Evolutionary conservation across 1,140 invertebrate species (phyloP).

Genomic region (Glossosoma conforme): DNA sequence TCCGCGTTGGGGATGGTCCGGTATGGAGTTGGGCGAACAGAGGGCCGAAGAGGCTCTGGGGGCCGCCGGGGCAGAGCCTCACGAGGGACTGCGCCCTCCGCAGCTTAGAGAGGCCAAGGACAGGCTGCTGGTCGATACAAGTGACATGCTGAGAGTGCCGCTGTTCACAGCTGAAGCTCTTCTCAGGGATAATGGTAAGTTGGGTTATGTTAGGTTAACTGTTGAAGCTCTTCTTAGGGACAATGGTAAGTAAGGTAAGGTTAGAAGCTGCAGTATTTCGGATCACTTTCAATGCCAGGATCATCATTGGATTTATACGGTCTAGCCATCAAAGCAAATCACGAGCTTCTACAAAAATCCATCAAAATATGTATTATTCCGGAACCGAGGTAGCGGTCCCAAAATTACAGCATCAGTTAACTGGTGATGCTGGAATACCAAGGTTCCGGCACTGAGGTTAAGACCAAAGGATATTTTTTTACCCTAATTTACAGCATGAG

Average conservation of each 20-base stretch:
- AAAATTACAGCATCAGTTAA: too few relatives aligned
- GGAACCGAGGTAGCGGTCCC: too few relatives aligned
- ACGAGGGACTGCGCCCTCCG: conserved; percentile 61
- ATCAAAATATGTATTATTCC: too few relatives aligned
- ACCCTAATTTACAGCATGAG: too few relatives aligned
- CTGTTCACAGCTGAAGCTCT: conserved; percentile 70
- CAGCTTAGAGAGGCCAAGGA: conserved; percentile 74
- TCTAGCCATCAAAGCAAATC: too few relatives aligned
- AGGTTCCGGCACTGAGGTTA: too few relatives aligned
- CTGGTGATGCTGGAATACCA: too few relatives aligned
- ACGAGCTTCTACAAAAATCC: too few relatives aligned
- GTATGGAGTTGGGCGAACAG: conserved; percentile 20
- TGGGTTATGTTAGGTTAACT: too few relatives aligned
- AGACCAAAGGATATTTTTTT: too few relatives aligned
- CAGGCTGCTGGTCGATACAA: conserved; percentile 66
- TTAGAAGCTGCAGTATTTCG: too few relatives aligned
- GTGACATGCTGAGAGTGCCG: conserved; percentile 69
- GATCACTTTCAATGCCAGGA: too few relatives aligned
- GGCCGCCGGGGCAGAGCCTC: conserved; percentile 49
- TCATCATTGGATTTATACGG: background rate
- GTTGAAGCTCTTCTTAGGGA: conserved; percentile 67
- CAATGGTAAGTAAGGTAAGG: conserved; percentile 64
- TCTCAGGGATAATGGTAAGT: conserved; percentile 63
- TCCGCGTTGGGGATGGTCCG: conserved; percentile 24
- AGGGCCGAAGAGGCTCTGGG: conserved; percentile 40